A percentile compares a stretch with the other conserved stretches of the same genome.
These are phyloP conservation scores for Drosophila serrata DNA, from an alignment of 1,140 invertebrate genomes.

Conservation along the genomic window DNA sequence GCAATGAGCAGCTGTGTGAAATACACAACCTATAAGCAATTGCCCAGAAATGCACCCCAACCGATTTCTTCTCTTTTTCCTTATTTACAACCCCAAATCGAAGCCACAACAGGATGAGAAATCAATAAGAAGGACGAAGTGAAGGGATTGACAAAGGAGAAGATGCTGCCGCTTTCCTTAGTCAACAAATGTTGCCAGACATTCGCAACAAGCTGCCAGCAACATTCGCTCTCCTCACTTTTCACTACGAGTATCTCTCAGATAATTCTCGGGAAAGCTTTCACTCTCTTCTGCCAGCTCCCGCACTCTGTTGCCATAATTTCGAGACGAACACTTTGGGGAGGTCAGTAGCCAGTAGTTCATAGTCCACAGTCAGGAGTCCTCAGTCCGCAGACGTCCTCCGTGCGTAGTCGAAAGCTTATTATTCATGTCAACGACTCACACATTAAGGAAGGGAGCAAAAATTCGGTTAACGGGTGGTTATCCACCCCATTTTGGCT, in stretches of 20 bases:
- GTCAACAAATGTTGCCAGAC: slow-evolving; percentile 32
- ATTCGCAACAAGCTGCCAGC: slow-evolving; percentile 25
- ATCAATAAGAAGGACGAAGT: slow-evolving; percentile 32
- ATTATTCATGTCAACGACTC: slow-evolving; percentile 54
- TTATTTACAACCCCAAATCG: slow-evolving; percentile 28
- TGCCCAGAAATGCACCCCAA: slow-evolving; percentile 48
- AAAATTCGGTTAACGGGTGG: neutral
- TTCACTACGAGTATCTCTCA: neutral
- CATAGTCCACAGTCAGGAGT: slow-evolving; percentile 4
- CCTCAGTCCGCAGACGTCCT: slow-evolving; percentile 26
- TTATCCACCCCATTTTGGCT: slow-evolving; percentile 3
- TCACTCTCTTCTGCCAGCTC: slow-evolving; percentile 11
- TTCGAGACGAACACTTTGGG: slow-evolving; percentile 19
- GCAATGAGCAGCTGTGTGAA: neutral
- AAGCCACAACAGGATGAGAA: slow-evolving; percentile 43
- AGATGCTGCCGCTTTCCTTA: slow-evolving; percentile 6
- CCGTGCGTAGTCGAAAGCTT: slow-evolving; percentile 32
- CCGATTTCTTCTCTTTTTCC: neutral
- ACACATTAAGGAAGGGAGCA: slow-evolving; percentile 18
- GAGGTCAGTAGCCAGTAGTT: slow-evolving; percentile 22
- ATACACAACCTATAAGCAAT: slow-evolving; percentile 16
- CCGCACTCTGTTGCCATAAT: slow-evolving; percentile 49
- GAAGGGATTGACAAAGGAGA: neutral
- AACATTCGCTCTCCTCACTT: slow-evolving; percentile 11
- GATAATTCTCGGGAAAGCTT: slow-evolving; percentile 37